Conservation (phyloP, 2,888 invertebrate genomes). For the Drosophila paramelanica region DNA sequence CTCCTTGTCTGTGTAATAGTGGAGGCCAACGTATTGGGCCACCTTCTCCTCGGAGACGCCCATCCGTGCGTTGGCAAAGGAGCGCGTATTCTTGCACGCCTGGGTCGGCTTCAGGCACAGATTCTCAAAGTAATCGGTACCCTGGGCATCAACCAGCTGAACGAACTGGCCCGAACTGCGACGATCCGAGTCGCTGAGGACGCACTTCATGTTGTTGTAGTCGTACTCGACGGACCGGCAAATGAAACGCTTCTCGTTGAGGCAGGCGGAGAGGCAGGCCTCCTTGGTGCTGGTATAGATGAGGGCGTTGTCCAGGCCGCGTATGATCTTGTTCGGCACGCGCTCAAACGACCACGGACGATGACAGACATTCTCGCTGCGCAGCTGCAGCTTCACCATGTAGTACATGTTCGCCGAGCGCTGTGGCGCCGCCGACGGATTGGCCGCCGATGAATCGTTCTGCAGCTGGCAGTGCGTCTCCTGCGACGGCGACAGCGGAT, state of each 20-base stretch:
- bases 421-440: constrained; percentile 93
- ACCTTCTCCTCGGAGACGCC: constrained; percentile 96
- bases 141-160: constrained; percentile 94
- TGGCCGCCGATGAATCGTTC: constrained; percentile 96
- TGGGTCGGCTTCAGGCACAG: constrained; percentile 94
- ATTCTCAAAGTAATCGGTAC: constrained; percentile 93
- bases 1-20: constrained; percentile 97
- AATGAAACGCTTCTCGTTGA: constrained; percentile 96
- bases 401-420: constrained; percentile 96
- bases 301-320: constrained; percentile 95
- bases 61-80: constrained; percentile 92
- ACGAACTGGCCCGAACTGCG: constrained; percentile 94
- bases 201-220: constrained; percentile 96
- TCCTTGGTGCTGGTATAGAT: constrained; percentile 97
- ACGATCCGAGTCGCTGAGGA: constrained; percentile 95
- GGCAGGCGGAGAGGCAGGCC: constrained; percentile 95
- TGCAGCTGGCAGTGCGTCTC: constrained; percentile 96
- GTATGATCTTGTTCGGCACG: constrained; percentile 95
- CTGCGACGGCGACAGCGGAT: constrained; percentile 95
- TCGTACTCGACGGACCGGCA: constrained; percentile 97
- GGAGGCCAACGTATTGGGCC: constrained; percentile 95
- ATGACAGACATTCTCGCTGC: constrained; percentile 95
- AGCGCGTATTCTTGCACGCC: constrained; percentile 93
- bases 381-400: constrained; percentile 94
- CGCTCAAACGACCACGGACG: constrained; percentile 97